A percentile compares a stretch with the other conserved stretches of the same genome.
phyloP scores from a whole-genome alignment of 2,888 invertebrate genomes.

The Hydroisotoma schaefferi region DNA sequence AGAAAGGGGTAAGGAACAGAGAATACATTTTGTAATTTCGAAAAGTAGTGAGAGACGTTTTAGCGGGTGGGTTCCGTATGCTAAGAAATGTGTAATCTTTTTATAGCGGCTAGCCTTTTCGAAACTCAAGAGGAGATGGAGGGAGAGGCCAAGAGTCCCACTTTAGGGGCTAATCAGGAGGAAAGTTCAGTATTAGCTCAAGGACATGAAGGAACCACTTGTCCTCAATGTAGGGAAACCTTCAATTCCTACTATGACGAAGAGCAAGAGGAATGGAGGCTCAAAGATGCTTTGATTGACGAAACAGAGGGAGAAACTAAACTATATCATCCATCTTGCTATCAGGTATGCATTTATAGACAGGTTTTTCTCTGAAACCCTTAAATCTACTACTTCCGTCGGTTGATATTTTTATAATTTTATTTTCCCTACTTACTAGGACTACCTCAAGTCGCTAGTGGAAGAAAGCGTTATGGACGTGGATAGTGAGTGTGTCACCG shows the following conservation, averaged over 20 bases:
- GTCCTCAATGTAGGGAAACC: constrained; percentile 86
- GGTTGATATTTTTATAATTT: not conserved
- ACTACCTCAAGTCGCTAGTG: constrained; percentile 41
- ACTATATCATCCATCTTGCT: constrained; percentile 85
- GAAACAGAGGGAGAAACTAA: constrained; percentile 63
- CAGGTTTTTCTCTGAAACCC: too few relatives aligned
- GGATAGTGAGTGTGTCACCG: constrained; percentile 55
- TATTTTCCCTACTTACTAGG: constrained; percentile 21
- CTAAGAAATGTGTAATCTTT: not conserved
- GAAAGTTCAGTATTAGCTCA: constrained; percentile 55
- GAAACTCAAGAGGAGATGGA: constrained; percentile 61
- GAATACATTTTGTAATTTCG: too few relatives aligned
- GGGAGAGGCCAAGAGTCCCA: constrained; percentile 51
- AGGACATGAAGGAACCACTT: constrained; percentile 63
- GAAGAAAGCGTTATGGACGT: constrained; percentile 51
- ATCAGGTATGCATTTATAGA: constrained; percentile 50
- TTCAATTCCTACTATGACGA: constrained; percentile 96
- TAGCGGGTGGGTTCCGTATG: too few relatives aligned
- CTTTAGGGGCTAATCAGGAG: constrained; percentile 57
- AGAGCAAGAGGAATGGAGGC: constrained; percentile 96
- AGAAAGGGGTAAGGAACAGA: constrained; percentile 64
- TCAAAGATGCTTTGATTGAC: constrained; percentile 66
- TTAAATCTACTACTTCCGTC: not conserved
- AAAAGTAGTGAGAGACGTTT: too few relatives aligned
- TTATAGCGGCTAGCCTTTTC: constrained; percentile 78